Evolutionary conservation across 2,113 vertebrate species (phyloP), one percentile per base, ranked within the genome.

Genomic region (Lepus europaeus): DNA sequence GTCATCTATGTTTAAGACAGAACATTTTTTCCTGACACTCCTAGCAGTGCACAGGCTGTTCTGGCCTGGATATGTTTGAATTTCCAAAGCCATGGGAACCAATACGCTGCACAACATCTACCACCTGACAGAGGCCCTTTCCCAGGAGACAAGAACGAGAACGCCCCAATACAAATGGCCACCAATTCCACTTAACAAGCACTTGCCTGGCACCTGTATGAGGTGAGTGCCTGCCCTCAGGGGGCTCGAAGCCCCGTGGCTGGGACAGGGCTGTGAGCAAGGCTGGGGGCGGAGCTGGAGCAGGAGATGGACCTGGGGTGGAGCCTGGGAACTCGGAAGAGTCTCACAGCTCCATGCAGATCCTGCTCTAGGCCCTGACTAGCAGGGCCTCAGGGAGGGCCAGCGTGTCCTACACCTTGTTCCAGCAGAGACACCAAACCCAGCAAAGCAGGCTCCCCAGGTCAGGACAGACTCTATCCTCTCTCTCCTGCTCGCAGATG

Each of bases 71-170:
- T n/a, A 6, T 0, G 76, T 81, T 56, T 86, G 9, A 49, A 69
- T 76, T 97, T 84, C 83, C 4, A 66, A 13, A 31, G 10, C 80
- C 63, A 63, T 64, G 86, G 88, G 87, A 96, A 85, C 25, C 22
- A 39, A 49, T 27, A 78, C 0, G 0, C 68, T 53, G 13, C 12
- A 36, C 4, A 29, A 0, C 39, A n/a, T 17, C 16, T 0, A 29
- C n/a, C 90, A 27, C 9, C 23, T 31, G 45, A 45, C 84, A 94
- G 68, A 8, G 0, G 0, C 53, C 11, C 6, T 6, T 61, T 79
- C 14, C 49, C n/a, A 0, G 6, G 90, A 88, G 86, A 49, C 11
- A n/a, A 66, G 70, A 36, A 39, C 0, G 0, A 64, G 72, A 73
- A 66, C n/a, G 20, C 53, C 56, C 82, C 56, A 51, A 64, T 33